phyloP scores from a whole-genome alignment of 1,140 invertebrate genomes.

The Ladona fulva region DNA sequence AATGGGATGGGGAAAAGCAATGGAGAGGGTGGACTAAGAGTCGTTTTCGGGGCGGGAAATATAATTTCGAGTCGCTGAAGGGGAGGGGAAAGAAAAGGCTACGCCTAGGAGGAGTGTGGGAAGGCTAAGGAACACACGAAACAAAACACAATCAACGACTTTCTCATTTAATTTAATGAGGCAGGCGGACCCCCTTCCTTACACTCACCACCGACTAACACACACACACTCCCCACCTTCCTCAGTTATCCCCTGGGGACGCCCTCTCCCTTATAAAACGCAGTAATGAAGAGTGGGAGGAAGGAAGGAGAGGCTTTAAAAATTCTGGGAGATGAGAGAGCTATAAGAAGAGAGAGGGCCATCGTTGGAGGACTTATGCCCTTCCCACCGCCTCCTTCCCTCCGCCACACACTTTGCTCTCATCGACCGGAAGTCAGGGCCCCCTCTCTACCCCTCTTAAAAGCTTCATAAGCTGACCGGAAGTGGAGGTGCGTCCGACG shows the following conservation, averaged over 20 bases:
- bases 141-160: conserved; percentile 9
- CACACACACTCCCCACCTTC: not conserved
- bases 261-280: conserved; percentile 3
- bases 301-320: not conserved
- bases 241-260: not conserved
- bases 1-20: not conserved
- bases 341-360: conserved; percentile 3
- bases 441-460: not conserved
- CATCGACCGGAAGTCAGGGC: not conserved
- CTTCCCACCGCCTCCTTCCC: not conserved
- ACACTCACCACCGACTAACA: not conserved
- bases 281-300: not conserved
- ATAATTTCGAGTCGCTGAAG: not conserved
- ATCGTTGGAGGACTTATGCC: not conserved
- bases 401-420: not conserved
- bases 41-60: not conserved
- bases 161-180: conserved; percentile 10
- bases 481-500: not conserved
- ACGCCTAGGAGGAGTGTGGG: not conserved
- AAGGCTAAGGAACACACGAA: conserved; percentile 1
- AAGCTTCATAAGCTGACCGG: not conserved
- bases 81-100: not conserved
- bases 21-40: not conserved
- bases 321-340: not conserved
- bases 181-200: not conserved